These are phyloP conservation scores for Chironomus striatipennis DNA, from an alignment of 1,140 invertebrate species.

Conservation along the genomic window DNA sequence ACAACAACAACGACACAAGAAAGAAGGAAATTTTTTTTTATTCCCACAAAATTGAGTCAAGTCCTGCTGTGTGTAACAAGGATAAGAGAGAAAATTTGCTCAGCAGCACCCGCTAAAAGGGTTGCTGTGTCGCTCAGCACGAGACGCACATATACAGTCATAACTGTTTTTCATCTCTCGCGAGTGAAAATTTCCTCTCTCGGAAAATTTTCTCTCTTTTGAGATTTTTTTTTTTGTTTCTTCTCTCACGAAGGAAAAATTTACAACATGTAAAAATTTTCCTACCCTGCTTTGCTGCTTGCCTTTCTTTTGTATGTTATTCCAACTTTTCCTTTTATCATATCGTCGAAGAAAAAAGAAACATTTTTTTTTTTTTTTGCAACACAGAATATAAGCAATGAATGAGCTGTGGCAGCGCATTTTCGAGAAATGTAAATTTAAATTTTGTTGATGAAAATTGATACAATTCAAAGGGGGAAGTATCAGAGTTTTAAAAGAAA, in stretches of 20 bases:
- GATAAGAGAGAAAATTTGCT: not conserved
- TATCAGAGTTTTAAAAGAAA: too few relatives aligned
- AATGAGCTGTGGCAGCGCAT: too few relatives aligned
- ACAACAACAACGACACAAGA: not conserved
- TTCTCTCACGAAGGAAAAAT: not conserved
- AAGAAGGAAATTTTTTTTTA: too few relatives aligned
- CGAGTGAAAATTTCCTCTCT: not conserved
- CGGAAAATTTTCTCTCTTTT: not conserved
- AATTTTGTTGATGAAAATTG: too few relatives aligned
- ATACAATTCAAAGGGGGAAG: too few relatives aligned
- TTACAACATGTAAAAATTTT: not conserved
- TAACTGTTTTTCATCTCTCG: not conserved
- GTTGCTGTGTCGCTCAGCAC: not conserved
- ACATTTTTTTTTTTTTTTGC: too few relatives aligned
- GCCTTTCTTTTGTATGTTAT: too few relatives aligned
- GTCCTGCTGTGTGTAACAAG: not conserved
- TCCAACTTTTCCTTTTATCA: too few relatives aligned
- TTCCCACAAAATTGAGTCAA: not conserved
- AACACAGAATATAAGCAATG: too few relatives aligned
- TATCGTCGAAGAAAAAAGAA: too few relatives aligned
- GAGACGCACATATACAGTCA: not conserved
- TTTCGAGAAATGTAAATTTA: too few relatives aligned
- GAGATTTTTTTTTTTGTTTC: too few relatives aligned
- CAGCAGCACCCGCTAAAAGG: conserved; percentile 10
- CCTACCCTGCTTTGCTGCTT: not conserved